These are phyloP conservation scores for Endomychus coccineus DNA, from an alignment of 2,888 invertebrate genomes.

Conservation along the genomic window DNA sequence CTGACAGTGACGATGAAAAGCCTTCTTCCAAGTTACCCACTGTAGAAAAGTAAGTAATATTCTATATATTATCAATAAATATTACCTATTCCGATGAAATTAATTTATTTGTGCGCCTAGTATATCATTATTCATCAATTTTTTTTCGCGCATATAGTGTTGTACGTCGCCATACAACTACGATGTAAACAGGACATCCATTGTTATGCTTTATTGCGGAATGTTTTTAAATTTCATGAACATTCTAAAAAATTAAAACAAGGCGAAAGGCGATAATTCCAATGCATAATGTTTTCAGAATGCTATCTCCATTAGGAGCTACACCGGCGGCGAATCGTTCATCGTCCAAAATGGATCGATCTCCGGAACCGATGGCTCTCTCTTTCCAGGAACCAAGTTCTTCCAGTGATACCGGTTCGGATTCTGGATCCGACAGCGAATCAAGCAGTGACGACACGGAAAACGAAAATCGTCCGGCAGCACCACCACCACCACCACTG, in stretches of 20 bases:
- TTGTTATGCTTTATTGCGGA: no score
- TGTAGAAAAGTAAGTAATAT: constrained; percentile 39
- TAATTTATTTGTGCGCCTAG: no score
- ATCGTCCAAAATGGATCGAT: constrained; percentile 26
- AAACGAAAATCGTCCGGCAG: constrained; percentile 39
- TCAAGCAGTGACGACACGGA: constrained; percentile 50
- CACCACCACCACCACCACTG: constrained; percentile 21
- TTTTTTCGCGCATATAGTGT: no score
- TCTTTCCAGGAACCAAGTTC: constrained; percentile 52
- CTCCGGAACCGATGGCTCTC: constrained; percentile 35
- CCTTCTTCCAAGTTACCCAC: constrained; percentile 37
- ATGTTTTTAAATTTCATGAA: no score
- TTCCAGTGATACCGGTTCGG: constrained; percentile 56
- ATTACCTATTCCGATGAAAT: constrained; percentile 2
- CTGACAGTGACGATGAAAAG: constrained; percentile 74
- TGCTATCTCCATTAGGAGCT: constrained; percentile 47
- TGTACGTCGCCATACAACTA: no score
- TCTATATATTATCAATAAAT: constrained; percentile 7
- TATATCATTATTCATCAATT: no score
- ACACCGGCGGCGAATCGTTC: constrained; percentile 45
- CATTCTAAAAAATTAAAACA: no score
- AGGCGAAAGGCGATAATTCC: no score
- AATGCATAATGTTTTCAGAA: no score
- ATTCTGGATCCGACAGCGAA: constrained; percentile 52
- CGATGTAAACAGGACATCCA: no score